These are phyloP conservation scores for Poeciliopsis retropinna DNA, from an alignment of 2,113 vertebrate species.

Conservation along the genomic window DNA sequence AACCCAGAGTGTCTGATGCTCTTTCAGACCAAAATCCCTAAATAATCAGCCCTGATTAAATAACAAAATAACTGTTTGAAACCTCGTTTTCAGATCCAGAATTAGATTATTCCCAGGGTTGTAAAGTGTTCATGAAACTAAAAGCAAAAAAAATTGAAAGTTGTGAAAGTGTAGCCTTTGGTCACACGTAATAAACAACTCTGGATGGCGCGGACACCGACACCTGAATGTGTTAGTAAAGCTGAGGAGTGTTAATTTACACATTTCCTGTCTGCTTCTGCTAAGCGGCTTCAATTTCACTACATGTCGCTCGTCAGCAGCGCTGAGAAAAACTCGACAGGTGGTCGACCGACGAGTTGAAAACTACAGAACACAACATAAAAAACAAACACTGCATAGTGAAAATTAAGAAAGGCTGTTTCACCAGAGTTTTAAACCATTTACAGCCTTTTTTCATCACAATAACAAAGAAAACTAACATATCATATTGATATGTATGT, in stretches of 20 bases:
- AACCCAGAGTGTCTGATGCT: no score
- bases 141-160: background rate
- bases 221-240: slow-evolving; percentile 55
- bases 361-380: background rate
- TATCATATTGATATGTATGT: no score
- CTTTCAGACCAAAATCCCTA: no score
- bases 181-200: background rate
- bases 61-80: background rate
- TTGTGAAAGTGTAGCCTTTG: background rate
- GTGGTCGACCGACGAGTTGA: background rate
- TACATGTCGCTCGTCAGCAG: background rate
- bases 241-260: slow-evolving; percentile 39
- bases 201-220: slow-evolving; percentile 12
- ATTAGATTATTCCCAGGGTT: no score
- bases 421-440: background rate
- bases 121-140: no score
- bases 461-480: no score
- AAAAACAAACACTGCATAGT: background rate
- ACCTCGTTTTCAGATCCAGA: background rate
- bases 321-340: background rate
- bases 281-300: slow-evolving; percentile 4
- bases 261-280: slow-evolving; percentile 31
- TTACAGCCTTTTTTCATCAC: no score
- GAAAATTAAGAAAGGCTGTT: background rate
- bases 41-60: no score